Base-by-base conservation (phyloP, 2,113 vertebrate species). In the Calonectris borealis region DNA sequence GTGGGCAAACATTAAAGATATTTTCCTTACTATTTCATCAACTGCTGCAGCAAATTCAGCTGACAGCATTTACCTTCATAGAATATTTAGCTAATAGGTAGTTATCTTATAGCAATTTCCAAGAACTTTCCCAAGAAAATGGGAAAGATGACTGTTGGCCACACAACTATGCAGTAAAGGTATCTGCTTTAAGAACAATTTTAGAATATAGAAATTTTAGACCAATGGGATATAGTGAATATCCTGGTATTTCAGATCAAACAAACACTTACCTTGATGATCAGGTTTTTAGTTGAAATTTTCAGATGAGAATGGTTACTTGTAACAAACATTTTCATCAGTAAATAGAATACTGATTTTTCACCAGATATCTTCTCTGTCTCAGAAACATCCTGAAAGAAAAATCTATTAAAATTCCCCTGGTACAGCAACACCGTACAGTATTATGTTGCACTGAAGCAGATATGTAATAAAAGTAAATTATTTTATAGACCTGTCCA, bases 271-370 rank as follows among this genome's bases (percentile, higher is more conserved):
- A 99, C 99, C 98, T 99, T 99, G 19, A 99, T 86, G 73, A 99
- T 98, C 49, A 99, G 98, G 92, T 96, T 98, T 96, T 96, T 98
- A 29, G 99, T 99, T 66, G 98, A 99, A 40, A 96, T 97, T 95
- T 98, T 99, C 76, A 99, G 97, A 13, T 99, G 98, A 65, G 87
- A 84, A 62, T 97, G 98, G 81, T 94, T 97, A 96, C 98, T 98
- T 86, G 98, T 98, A 70, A 98, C 98, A 97, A 99, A 99, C 99
- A 99, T 99, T 98, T 99, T 99, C 96, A 99, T 98, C 82, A 99
- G 95, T 78, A 99, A 96, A 94, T 99, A 99, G 94, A 99, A 98
- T 5, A 99, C 99, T 0, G 99, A 99, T 81, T 98, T 99, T 83
- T 99, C 99, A 36, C 97, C 98, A 86, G 97, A 91, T 6, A 90